Evolutionary conservation across 2,113 vertebrate species (phyloP).

Genomic region (Trogon surrucura): DNA sequence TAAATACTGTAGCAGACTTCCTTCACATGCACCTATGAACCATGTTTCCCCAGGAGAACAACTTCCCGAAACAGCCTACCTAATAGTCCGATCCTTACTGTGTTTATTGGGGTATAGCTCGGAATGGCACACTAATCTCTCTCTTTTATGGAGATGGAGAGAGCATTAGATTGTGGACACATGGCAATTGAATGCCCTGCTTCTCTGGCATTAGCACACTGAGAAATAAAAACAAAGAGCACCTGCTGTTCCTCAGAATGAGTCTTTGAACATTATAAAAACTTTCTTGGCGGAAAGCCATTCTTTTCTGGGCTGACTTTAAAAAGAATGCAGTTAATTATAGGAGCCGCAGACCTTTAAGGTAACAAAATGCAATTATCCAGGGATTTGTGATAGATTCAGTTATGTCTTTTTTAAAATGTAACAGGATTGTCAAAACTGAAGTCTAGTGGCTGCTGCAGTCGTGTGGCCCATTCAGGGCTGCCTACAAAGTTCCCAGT

Average conservation of each 20-base stretch:
- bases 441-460: background rate
- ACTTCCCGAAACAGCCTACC: background rate
- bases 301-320: constrained; percentile 31
- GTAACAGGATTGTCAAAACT: constrained; percentile 20
- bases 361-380: constrained; percentile 49
- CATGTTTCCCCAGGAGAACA: background rate
- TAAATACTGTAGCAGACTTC: constrained; percentile 17
- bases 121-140: constrained; percentile 8
- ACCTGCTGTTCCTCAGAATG: constrained; percentile 57
- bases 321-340: constrained; percentile 55
- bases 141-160: constrained; percentile 30
- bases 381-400: constrained; percentile 9
- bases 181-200: constrained; percentile 60
- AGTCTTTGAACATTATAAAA: constrained; percentile 56
- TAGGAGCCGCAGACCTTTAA: constrained; percentile 2
- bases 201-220: constrained; percentile 47
- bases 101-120: constrained; percentile 5
- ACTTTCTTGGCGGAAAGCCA: constrained; percentile 52
- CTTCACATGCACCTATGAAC: constrained; percentile 29
- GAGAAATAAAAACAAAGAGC: constrained; percentile 63
- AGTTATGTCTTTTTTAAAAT: constrained; percentile 42
- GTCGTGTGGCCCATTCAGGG: background rate
- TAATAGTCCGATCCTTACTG: background rate
- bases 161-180: constrained; percentile 55
- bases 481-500: background rate